A percentile compares a stretch with the other conserved stretches of the same genome.
phyloP scores from a whole-genome alignment of 1,140 invertebrate genomes.

The Proales similis region DNA sequence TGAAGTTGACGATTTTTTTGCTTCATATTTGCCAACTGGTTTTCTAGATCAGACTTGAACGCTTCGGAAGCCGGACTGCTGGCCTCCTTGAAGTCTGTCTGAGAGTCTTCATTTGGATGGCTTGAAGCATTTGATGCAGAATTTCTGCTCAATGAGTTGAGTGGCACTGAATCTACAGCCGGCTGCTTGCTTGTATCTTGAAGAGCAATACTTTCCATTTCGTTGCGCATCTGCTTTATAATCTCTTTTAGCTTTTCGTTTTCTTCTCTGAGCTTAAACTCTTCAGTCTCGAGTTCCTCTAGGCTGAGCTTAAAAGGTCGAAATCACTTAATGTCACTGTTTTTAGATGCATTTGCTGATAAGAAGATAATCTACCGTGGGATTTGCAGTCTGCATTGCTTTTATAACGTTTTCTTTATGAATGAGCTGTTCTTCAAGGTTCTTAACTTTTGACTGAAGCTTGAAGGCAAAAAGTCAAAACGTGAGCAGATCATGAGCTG shows the following conservation, averaged over 20 bases:
- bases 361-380: too few relatives aligned
- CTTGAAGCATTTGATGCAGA: too few relatives aligned
- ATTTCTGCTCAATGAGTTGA: too few relatives aligned
- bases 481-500: too few relatives aligned
- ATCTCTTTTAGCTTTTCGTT: slow-evolving; percentile 45
- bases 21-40: slow-evolving; percentile 43
- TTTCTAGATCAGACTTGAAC: slow-evolving; percentile 21
- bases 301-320: not conserved
- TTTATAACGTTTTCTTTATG: slow-evolving; percentile 33
- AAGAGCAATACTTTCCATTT: slow-evolving; percentile 46
- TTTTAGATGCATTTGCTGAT: too few relatives aligned
- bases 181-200: not conserved
- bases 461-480: too few relatives aligned
- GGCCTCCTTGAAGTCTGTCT: not conserved
- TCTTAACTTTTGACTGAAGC: slow-evolving; percentile 22
- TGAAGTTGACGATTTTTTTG: slow-evolving; percentile 43
- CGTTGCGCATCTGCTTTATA: slow-evolving; percentile 46
- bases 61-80: not conserved
- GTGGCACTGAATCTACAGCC: not conserved
- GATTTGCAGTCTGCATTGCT: slow-evolving; percentile 2
- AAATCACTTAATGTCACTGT: too few relatives aligned
- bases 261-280: slow-evolving; percentile 39
- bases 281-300: slow-evolving; percentile 12
- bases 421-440: slow-evolving; percentile 7
- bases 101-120: slow-evolving; percentile 40